Evolutionary conservation across 2,797 vertebrate genomes (phyloP).

Genomic region (Syngnathus acus): DNA sequence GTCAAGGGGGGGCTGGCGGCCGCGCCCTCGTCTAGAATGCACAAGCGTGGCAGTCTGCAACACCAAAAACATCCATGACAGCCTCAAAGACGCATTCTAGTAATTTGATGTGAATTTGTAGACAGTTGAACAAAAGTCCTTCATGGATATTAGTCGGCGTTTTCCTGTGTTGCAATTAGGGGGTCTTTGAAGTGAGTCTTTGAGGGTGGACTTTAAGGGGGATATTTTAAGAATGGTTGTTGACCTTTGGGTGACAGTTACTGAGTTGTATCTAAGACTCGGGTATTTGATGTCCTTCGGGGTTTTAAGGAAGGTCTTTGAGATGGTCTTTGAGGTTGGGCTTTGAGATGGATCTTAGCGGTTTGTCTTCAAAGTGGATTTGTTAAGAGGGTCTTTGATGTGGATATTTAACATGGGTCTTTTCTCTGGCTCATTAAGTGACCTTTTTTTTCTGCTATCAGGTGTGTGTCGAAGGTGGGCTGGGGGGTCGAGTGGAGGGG

Average conservation of each 20-base stretch:
- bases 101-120: not conserved
- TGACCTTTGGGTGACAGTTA: no score
- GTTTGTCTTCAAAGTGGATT: no score
- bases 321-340: not conserved
- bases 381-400: not conserved
- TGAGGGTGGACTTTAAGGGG: not conserved
- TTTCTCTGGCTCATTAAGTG: not conserved
- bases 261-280: no score
- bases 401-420: not conserved
- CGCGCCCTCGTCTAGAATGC: slow-evolving; percentile 43
- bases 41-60: not conserved
- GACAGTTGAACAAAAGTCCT: not conserved
- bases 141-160: not conserved
- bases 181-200: not conserved
- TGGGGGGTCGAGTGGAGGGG: slow-evolving; percentile 4
- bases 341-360: not conserved
- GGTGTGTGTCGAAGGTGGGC: not conserved
- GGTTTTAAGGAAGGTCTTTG: no score
- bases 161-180: not conserved
- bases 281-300: no score
- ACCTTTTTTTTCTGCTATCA: not conserved
- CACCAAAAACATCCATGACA: not conserved
- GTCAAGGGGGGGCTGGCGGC: slow-evolving; percentile 11
- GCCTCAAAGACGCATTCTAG: not conserved
- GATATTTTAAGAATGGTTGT: not conserved